Evolutionary conservation across 2,888 invertebrate genomes (phyloP), one percentile per base, ranked within the genome.

Genomic region (Hypsopygia costalis): DNA sequence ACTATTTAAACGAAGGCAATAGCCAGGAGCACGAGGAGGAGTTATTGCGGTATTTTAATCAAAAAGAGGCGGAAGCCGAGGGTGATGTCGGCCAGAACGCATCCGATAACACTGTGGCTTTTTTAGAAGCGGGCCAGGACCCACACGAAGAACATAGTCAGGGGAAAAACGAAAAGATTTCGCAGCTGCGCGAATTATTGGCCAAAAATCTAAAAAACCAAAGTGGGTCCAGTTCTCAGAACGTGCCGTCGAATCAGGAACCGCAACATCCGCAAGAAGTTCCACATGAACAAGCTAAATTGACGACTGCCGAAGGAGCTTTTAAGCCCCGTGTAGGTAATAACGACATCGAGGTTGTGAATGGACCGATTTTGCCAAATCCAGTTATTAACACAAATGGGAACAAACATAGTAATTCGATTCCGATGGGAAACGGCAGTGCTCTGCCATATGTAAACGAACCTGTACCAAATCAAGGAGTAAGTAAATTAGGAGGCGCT

Each of bases 21-120:
- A 94, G 95, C 67, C 94, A 94, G 62, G 94, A 94, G 66, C 95
- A 96, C 74, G 95, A 95, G 67, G 95, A 95, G 68, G 96, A 96
- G 80, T 81, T 96, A 58, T 89, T 95, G 72, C 94, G 95, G 81
- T 96, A 95, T 82, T 95, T 95, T 78, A 93, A 92, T 51, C 92
- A 92, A 38, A 68, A 73, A 33, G 71, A 74, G 38, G 71, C 75
- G 52, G 78, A 80, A n/a, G 57, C 59, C 2, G 45, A 74, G 58
- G 66, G 51, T 10, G 55, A 58, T 28, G 40, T 52, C 36, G 56
- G 58, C 20, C 45, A 49, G 36, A 52, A 45, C 43, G 44, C 51
- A 16, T 43, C 47, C 27, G 52, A 52, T 21, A 47, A 57, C 36
- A 41, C 69, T 11, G 58, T 57, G 51, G 62, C 76, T 81, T 83